A percentile compares a stretch with the other conserved stretches of the same genome.
Evolutionary conservation across 2,113 vertebrate species (phyloP).

Genomic region (Chitala chitala): DNA sequence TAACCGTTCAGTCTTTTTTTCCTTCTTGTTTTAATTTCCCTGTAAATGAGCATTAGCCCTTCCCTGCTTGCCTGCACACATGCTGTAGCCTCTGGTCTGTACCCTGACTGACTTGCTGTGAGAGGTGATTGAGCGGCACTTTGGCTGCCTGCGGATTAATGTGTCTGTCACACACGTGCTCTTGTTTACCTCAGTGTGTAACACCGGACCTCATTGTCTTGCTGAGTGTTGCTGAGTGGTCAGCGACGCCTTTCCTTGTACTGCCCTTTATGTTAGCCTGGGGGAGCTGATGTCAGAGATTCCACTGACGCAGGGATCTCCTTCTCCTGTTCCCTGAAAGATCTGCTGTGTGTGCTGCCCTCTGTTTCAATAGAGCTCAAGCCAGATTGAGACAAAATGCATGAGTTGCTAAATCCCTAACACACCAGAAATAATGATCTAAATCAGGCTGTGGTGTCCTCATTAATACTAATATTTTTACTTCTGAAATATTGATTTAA

Average conservation of each 20-base stretch:
- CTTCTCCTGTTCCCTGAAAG: background rate
- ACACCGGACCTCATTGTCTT: conserved; percentile 17
- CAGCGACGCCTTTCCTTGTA: background rate
- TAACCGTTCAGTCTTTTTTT: too few relatives aligned
- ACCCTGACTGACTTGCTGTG: background rate
- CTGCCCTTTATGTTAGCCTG: background rate
- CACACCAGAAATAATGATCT: background rate
- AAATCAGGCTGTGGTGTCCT: too few relatives aligned
- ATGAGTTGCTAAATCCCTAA: background rate
- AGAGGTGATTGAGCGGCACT: background rate
- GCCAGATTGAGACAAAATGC: background rate
- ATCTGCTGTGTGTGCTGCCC: background rate
- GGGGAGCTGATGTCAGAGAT: background rate
- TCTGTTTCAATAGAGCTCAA: background rate
- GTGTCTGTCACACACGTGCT: conserved; percentile 11
- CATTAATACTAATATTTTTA: too few relatives aligned
- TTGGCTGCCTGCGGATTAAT: background rate
- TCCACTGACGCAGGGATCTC: background rate
- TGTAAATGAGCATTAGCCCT: too few relatives aligned
- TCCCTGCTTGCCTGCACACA: too few relatives aligned
- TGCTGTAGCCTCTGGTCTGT: too few relatives aligned
- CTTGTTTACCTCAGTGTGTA: conserved; percentile 16
- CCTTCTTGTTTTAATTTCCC: too few relatives aligned
- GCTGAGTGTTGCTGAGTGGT: background rate
- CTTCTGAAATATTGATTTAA: too few relatives aligned